Percentiles rank a stretch among this genome's conserved stretches.
Evolutionary conservation across 2,888 invertebrate genomes (phyloP).

Genomic region (Drepanosiphum platanoidis): DNA sequence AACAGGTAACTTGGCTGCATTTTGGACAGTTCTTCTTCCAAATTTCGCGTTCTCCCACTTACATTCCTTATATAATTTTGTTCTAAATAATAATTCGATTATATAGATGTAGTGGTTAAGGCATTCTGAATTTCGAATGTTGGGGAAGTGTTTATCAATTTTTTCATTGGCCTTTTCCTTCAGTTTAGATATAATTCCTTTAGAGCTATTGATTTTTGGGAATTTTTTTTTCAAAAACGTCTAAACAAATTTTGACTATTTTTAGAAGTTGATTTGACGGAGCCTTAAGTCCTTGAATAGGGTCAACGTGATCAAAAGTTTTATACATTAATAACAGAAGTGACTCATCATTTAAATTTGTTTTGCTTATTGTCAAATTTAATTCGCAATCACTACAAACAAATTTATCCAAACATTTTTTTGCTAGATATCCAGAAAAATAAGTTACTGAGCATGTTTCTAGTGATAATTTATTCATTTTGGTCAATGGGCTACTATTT

Average conservation of each 20-base stretch:
- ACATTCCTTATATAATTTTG: no score
- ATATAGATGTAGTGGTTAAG: neutral
- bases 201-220: neutral
- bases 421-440: no score
- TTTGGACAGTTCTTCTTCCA: no score
- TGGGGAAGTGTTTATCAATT: neutral
- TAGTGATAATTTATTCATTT: no score
- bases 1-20: no score
- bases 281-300: constrained; percentile 4
- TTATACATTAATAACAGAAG: constrained; percentile 9
- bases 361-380: neutral
- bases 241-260: neutral
- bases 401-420: neutral
- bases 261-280: neutral
- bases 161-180: neutral
- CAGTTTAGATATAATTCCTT: neutral
- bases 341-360: neutral
- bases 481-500: no score
- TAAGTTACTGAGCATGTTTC: no score
- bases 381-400: constrained; percentile 2
- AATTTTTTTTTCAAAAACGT: neutral
- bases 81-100: neutral
- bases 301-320: neutral
- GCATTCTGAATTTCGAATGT: neutral
- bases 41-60: no score